Percentiles rank a stretch among this genome's conserved stretches.
These are phyloP conservation scores for Sympetrum striolatum DNA, from an alignment of 2,888 invertebrate genomes.

Conservation along the genomic window DNA sequence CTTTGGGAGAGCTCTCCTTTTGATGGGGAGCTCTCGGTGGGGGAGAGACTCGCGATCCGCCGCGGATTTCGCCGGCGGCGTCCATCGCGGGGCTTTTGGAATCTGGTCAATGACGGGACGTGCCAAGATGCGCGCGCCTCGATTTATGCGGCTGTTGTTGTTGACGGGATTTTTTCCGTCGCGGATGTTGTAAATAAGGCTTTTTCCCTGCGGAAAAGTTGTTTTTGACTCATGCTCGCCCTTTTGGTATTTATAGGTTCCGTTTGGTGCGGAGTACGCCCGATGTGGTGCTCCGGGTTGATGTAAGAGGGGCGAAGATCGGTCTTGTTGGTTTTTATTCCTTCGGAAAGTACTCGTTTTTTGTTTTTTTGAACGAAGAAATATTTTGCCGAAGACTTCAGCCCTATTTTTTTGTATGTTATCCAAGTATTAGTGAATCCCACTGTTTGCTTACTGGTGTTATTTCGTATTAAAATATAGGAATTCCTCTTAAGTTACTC, in stretches of 20 bases:
- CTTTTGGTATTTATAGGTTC: not conserved
- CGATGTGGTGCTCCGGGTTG: not conserved
- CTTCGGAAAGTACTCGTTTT: no score
- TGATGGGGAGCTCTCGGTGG: not conserved
- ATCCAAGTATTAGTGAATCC: no score
- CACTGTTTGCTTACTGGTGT: no score
- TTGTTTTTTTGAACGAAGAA: no score
- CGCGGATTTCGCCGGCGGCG: not conserved
- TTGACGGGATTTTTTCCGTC: not conserved
- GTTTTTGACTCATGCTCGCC: not conserved
- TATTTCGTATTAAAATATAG: no score
- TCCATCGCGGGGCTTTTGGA: not conserved
- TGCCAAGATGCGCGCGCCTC: no score
- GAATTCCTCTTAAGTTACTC: no score
- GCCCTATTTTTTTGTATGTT: no score
- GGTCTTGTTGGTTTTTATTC: not conserved
- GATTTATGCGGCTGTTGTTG: no score
- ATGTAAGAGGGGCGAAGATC: no score
- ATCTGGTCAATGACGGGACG: not conserved
- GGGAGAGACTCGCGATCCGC: not conserved
- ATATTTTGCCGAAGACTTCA: no score
- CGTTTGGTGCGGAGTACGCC: not conserved
- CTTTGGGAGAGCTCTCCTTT: conserved; percentile 10
- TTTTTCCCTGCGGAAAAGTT: not conserved
- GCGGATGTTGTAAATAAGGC: not conserved